These are phyloP conservation scores for Eutrigla gurnardus DNA, from an alignment of 2,797 vertebrate species.

Conservation along the genomic window DNA sequence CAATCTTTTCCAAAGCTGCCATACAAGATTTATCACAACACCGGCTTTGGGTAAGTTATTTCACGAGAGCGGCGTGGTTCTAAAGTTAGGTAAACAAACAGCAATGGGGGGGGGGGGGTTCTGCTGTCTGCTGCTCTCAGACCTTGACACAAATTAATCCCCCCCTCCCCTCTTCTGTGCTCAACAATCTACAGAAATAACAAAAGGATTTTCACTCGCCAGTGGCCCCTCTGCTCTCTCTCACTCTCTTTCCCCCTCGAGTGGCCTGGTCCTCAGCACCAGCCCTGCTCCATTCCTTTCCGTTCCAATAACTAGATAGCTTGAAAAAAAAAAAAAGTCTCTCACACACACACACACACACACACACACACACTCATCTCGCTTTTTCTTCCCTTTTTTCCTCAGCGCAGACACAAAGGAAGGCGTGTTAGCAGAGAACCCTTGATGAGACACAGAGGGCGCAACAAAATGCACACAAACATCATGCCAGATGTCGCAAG, in stretches of 20 bases:
- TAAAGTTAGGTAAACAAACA: constrained; percentile 63
- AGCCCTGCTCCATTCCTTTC: constrained; percentile 69
- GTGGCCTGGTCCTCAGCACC: constrained; percentile 72
- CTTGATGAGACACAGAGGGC: constrained; percentile 21
- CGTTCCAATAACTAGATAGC: constrained; percentile 79
- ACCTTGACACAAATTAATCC: constrained; percentile 72
- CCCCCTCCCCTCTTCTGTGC: constrained; percentile 41
- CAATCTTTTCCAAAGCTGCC: constrained; percentile 44
- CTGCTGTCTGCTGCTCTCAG: constrained; percentile 56
- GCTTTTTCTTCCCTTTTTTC: not conserved
- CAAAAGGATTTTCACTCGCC: constrained; percentile 69
- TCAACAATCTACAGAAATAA: constrained; percentile 75
- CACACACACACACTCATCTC: not conserved
- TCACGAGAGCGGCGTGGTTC: constrained; percentile 15
- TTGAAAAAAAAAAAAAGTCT: constrained; percentile 68
- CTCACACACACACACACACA: constrained; percentile 38
- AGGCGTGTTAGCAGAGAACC: constrained; percentile 29
- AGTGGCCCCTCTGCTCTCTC: constrained; percentile 49
- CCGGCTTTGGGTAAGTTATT: constrained; percentile 30
- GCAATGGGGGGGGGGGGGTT: constrained; percentile 10
- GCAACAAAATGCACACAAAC: constrained; percentile 27
- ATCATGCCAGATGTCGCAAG: constrained; percentile 34
- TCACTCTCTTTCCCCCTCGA: constrained; percentile 52
- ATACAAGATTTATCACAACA: constrained; percentile 23
- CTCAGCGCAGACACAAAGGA: constrained; percentile 15